These are phyloP conservation scores for Parnassius glacialis DNA, from an alignment of 2,888 invertebrate genomes.

Conservation along the genomic window DNA sequence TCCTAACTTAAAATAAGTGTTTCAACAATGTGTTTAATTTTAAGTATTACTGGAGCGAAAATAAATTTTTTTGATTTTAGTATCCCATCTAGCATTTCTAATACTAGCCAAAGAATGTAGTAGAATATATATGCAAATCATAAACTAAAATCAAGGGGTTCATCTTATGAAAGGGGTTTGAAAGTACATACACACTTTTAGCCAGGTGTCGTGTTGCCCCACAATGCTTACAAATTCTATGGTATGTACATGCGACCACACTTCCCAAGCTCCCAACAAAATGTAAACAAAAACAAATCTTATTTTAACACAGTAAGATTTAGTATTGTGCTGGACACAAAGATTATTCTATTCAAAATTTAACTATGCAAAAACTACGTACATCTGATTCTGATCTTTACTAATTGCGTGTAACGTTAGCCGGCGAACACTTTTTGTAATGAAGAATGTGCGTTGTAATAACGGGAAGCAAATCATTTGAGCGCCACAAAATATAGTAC, in stretches of 20 bases:
- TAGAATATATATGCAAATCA: slow-evolving; percentile 1
- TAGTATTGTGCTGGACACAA: not conserved
- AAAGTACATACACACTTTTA: slow-evolving; percentile 32
- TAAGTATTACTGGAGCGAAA: no score
- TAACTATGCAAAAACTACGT: not conserved
- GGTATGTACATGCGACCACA: slow-evolving; percentile 2
- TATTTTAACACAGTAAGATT: not conserved
- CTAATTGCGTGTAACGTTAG: not conserved
- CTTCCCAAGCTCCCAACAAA: slow-evolving; percentile 1
- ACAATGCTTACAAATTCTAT: slow-evolving; percentile 19
- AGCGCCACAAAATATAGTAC: no score
- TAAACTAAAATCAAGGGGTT: slow-evolving; percentile 1
- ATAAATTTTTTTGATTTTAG: no score
- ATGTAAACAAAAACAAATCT: slow-evolving; percentile 2
- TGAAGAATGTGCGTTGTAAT: not conserved
- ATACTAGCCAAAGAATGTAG: not conserved
- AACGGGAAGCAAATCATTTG: no score
- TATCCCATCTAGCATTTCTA: no score
- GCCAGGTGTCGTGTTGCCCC: slow-evolving; percentile 40
- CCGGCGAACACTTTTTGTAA: no score
- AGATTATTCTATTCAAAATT: not conserved
- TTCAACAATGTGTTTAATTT: no score
- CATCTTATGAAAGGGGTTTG: slow-evolving; percentile 13
- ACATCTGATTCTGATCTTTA: slow-evolving; percentile 1
- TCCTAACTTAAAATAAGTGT: no score